Evolutionary conservation across 2,113 vertebrate genomes (phyloP).

Genomic region (Hemiscyllium ocellatum): DNA sequence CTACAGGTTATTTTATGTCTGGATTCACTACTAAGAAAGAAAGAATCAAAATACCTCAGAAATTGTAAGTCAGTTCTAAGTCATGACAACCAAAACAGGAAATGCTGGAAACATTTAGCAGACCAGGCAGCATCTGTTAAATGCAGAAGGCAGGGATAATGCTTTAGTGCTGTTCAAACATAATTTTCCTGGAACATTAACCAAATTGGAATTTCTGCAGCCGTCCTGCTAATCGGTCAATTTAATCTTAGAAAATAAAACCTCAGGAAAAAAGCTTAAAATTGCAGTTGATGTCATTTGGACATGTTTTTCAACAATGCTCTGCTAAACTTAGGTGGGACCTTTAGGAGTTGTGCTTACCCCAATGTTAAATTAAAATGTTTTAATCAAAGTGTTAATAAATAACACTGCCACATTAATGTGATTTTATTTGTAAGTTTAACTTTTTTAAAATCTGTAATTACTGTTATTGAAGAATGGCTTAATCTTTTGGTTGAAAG

Average conservation of each 20-base stretch:
- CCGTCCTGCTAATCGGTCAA: not conserved
- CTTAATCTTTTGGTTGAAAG: not conserved
- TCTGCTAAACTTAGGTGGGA: not conserved
- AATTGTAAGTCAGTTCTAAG: not conserved
- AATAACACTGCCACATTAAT: not conserved
- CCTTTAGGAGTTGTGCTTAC: not conserved
- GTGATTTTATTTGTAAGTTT: not conserved
- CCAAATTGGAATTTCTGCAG: not conserved
- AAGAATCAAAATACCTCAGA: not conserved
- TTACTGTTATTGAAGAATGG: not conserved
- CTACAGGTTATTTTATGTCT: not conserved
- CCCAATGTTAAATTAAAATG: not conserved
- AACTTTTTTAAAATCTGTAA: too few relatives aligned
- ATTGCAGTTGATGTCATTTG: not conserved
- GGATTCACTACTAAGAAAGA: not conserved
- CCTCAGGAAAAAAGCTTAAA: too few relatives aligned
- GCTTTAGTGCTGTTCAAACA: not conserved
- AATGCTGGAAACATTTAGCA: not conserved
- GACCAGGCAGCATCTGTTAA: not conserved
- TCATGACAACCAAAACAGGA: not conserved
- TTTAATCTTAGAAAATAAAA: not conserved
- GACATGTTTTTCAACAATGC: not conserved
- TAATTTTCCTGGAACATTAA: not conserved
- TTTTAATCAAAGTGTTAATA: not conserved
- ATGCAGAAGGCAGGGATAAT: not conserved